These are phyloP conservation scores for Cheirogaleus medius DNA, from an alignment of 2,113 vertebrate genomes.

Conservation along the genomic window DNA sequence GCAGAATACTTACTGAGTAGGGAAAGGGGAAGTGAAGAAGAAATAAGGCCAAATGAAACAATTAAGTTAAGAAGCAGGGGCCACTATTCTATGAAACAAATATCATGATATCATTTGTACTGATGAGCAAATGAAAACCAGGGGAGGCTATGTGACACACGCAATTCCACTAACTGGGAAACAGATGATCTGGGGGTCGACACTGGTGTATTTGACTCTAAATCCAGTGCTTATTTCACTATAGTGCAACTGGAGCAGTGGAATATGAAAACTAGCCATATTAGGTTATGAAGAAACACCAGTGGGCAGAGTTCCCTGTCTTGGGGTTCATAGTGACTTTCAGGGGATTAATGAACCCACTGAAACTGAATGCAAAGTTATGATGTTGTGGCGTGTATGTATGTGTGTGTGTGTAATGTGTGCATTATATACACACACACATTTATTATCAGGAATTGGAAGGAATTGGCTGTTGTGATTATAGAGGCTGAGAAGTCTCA, in stretches of 20 bases:
- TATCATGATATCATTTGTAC: background rate
- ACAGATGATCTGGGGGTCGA: background rate
- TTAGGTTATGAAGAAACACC: background rate
- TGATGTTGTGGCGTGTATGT: background rate
- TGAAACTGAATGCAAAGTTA: background rate
- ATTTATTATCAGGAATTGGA: background rate
- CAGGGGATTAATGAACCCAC: background rate
- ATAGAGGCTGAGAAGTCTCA: background rate
- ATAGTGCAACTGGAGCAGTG: background rate
- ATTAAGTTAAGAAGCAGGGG: background rate
- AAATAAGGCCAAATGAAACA: background rate
- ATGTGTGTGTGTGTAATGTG: background rate
- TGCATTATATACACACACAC: too few relatives aligned
- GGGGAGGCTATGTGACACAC: background rate
- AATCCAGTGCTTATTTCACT: background rate
- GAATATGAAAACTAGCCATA: background rate
- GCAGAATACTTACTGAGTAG: constrained; percentile 22
- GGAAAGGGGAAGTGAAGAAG: background rate
- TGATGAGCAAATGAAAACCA: background rate
- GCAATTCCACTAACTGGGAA: background rate
- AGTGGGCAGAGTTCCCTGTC: fast-evolving
- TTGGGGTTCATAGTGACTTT: background rate
- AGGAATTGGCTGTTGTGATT: background rate
- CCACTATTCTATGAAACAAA: background rate
- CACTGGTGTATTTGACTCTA: background rate